Evolutionary conservation across 2,797 vertebrate genomes (phyloP), one percentile per base, ranked within the genome.

Genomic region (Karalla daura): DNA sequence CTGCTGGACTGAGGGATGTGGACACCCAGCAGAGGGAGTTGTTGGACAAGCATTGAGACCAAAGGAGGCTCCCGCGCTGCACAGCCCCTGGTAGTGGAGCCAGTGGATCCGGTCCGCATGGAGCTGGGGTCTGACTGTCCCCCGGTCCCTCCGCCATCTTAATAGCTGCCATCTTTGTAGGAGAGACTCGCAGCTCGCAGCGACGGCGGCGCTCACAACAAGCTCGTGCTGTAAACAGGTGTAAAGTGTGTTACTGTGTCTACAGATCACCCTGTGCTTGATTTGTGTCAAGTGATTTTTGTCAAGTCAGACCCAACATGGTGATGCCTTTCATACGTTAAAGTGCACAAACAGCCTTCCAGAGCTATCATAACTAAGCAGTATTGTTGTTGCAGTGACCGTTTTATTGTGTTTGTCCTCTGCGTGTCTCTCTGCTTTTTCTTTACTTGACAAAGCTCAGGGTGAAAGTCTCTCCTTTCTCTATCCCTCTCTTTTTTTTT

Each of bases 11-110:
- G 23, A 63, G 25, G 12, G 7, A 11, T 5, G 32, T 10, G 13
- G 13, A 55, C 21, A 35, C 7, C 91, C 93, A 92, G 83, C 74
- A 92, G 92, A 90, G 90, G 91, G 88, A 75, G 81, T 6, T 52
- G 67, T 88, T 86, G 81, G 59, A 89, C 81, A 76, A 85, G 70
- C 45, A 43, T 64, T 84, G 53, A 74, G 32, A 51, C 44, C 35
- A 43, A 61, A 64, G 76, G 70, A 52, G 39, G 58, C 44, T n/a
- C 43, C 28, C 43, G 10, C 40, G 59, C 33, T 66, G 28, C 39
- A 30, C 63, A 73, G 64, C 35, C 49, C 33, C 28, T 23, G 49
- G 53, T 20, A 49, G 63, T 56, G 63, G 58, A 79, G 49, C 33
- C 61, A 69, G 40, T 61, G 73, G 71, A 78, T 78, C 61, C 7